phyloP scores from a whole-genome alignment of 2,113 vertebrate genomes.

The Callaeas wilsoni region DNA sequence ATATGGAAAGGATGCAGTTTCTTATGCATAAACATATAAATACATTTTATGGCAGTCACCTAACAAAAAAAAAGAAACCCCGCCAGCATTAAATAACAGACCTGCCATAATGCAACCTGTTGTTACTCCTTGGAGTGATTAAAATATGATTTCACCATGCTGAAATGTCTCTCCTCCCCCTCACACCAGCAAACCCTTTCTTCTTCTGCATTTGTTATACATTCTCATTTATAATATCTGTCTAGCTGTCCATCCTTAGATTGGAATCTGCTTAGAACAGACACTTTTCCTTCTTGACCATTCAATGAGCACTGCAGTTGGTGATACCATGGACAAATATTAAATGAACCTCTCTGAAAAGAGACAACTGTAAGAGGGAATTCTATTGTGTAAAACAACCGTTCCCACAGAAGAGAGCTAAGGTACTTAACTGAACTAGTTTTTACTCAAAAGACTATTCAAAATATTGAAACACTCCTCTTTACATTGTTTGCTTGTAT shows the following conservation, averaged over 20 bases:
- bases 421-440: conserved; percentile 3
- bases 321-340: conserved; percentile 24
- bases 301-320: conserved; percentile 47
- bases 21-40: conserved; percentile 61
- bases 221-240: conserved; percentile 32
- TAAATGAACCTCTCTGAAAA: conserved; percentile 54
- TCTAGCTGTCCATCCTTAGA: conserved; percentile 13
- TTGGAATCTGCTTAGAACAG: conserved; percentile 33
- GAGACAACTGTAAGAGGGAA: not conserved
- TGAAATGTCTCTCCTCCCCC: conserved; percentile 23
- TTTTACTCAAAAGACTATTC: conserved; percentile 26
- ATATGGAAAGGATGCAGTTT: conserved; percentile 22
- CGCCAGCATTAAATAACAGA: conserved; percentile 36
- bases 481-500: not conserved
- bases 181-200: conserved; percentile 12
- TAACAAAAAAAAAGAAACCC: not conserved
- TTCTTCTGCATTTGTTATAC: conserved; percentile 28
- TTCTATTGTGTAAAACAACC: conserved; percentile 34
- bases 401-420: conserved; percentile 6
- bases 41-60: conserved; percentile 55
- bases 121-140: conserved; percentile 49
- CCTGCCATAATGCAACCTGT: conserved; percentile 46
- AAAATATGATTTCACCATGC: conserved; percentile 29
- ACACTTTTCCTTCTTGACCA: conserved; percentile 38
- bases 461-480: conserved; percentile 2